Conservation (phyloP, 2,888 invertebrate species). For the Strigamia crassipes region DNA sequence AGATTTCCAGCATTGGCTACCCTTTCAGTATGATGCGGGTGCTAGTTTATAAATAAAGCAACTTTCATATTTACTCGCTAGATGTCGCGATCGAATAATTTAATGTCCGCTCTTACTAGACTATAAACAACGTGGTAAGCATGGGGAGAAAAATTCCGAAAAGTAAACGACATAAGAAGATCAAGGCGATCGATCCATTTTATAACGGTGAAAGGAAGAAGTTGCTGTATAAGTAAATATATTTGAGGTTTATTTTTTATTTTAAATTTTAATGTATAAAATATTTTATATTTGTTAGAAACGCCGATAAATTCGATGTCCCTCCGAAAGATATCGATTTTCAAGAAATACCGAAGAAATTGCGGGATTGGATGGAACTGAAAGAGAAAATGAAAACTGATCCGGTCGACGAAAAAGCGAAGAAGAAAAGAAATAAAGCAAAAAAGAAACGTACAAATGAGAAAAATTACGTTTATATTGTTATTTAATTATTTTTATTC, state of each 20-base stretch:
- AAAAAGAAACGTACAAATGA: no score
- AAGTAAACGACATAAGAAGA: constrained; percentile 47
- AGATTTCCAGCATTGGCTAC: no score
- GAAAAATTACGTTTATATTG: no score
- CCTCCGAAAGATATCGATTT: constrained; percentile 25
- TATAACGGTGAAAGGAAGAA: constrained; percentile 43
- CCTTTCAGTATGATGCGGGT: no score
- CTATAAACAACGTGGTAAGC: not conserved
- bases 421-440: not conserved
- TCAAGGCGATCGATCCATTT: constrained; percentile 49
- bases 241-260: not conserved
- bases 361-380: constrained; percentile 43
- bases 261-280: not conserved
- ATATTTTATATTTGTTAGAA: not conserved
- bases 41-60: no score
- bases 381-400: not conserved
- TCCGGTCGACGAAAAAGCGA: not conserved
- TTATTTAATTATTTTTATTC: no score
- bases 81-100: not conserved
- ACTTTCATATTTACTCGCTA: not conserved
- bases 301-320: constrained; percentile 12
- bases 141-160: constrained; percentile 45
- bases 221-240: not conserved
- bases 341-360: constrained; percentile 46
- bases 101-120: not conserved